These are phyloP conservation scores for Streblospio benedicti DNA, from an alignment of 1,140 invertebrate species.

Conservation along the genomic window DNA sequence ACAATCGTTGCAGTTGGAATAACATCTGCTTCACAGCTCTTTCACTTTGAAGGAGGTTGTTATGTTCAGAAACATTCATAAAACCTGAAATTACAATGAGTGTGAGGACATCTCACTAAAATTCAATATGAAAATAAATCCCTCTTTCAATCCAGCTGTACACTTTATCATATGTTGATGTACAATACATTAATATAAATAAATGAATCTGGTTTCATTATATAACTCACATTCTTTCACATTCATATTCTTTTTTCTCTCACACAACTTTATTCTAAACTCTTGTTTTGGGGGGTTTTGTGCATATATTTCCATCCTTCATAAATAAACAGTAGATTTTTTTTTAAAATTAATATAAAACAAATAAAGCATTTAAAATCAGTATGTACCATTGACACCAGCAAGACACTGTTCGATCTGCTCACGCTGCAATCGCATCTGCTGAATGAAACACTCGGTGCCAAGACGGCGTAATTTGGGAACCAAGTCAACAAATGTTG, in stretches of 20 bases:
- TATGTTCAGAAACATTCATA: constrained; percentile 30
- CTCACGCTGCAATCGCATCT: constrained; percentile 63
- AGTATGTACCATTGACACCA: constrained; percentile 55
- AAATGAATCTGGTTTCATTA: too few relatives aligned
- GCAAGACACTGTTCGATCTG: constrained; percentile 63
- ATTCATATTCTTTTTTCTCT: too few relatives aligned
- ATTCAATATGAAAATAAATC: constrained; percentile 3
- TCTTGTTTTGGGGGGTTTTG: too few relatives aligned
- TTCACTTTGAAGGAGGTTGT: constrained; percentile 46
- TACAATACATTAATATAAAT: too few relatives aligned
- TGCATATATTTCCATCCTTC: too few relatives aligned
- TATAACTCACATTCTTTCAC: too few relatives aligned
- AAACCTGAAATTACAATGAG: constrained; percentile 30
- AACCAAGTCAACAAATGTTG: constrained; percentile 56
- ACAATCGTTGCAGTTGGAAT: constrained; percentile 70
- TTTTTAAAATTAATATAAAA: too few relatives aligned
- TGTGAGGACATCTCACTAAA: background rate
- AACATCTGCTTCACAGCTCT: constrained; percentile 70
- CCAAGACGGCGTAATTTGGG: constrained; percentile 60
- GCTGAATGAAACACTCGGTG: constrained; percentile 58
- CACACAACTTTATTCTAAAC: too few relatives aligned
- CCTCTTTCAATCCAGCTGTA: too few relatives aligned
- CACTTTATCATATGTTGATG: too few relatives aligned
- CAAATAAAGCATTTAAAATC: too few relatives aligned
- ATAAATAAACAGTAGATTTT: too few relatives aligned